Base-by-base conservation (phyloP, 2,888 invertebrate species). In the Mimumesa dahlbomi region DNA sequence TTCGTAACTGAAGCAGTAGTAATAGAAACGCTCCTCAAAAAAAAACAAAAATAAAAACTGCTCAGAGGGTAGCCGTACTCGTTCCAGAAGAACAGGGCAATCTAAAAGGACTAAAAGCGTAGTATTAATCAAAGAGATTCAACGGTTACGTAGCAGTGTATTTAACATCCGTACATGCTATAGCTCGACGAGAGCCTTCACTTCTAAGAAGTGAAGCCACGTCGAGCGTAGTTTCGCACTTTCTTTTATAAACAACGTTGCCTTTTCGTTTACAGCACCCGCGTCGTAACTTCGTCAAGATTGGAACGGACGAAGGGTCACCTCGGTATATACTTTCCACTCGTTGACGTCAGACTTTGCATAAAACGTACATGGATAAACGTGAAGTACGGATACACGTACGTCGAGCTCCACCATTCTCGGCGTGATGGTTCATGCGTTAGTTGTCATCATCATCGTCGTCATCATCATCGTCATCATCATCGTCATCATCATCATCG, bases 281-380 rank as follows among this genome's bases (percentile, higher is more conserved):
- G 82, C 85, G 56, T 87, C 87, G 85, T 87, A 88, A 88, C 79
- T 84, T 59, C 66, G 62, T 61, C 65, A 64, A 59, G 72, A 54
- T 54, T 42, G 64, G 42, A 70, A 62, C 34, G 65, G 56, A 54
- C 67, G 61, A 69, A 63, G 36, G 58, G 53, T 50, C 66, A 66
- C 40, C 52, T 69, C 56, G 66, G 53, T 42, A 36, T 64, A 65
- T 62, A 70, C 62, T 73, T 75, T 68, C 67, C 73, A 68, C 65
- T 73, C 61, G 74, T 77, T 73, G 70, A 75, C 67, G 78, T 73
- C 72, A 50, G 61, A 66, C 67, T 74, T 68, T 57, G 59, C 65
- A 62, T 62, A 56, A 66, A 71, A 62, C 53, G 64, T 66, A 61
- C 78, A 70, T 29, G 57, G 46, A 45, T 45, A 63, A 46, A 34